Evolutionary conservation across 2,113 vertebrate species (phyloP), one percentile per base, ranked within the genome.

Genomic region (Dipodomys spectabilis): DNA sequence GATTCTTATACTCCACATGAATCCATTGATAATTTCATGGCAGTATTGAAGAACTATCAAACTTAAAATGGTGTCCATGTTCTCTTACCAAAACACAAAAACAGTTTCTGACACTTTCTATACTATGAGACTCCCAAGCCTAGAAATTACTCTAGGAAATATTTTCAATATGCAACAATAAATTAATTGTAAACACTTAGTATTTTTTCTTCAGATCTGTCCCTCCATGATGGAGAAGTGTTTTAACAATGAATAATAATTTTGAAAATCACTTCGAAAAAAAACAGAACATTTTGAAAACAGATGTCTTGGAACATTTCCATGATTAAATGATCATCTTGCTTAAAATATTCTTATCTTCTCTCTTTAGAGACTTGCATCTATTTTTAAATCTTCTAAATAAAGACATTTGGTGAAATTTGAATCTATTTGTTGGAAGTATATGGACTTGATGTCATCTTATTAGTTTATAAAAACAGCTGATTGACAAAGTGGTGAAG

Each of bases 311-410:
- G 71, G 81, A 95, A 82, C 86, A 72, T 86, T 94, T 94, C 64
- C 84, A 93, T 68, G 32, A 90, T 91, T 75, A 81, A 3, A 5
- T 86, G 75, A 75, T 85, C 35, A 71, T 88, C 64, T 80, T 18
- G 25, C 18, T 93, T 91, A 93, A 94, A 93, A 78, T 89, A 88
- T 69, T 86, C 60, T 80, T 97, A 90, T 86, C 92, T 95, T 27
- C 18, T 81, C 28, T 77, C 44, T 89, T 88, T 73, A 89, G 84
- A 93, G 53, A 84, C 32, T 75, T 73, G 6, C 45, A 79, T 82
- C 94, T 94, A 94, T 81, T 89, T 96, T 94, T 78, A 92, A 82
- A 60, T 80, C 44, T 92, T 81, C 28, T 68, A 94, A 83, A 93
- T 89, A 81, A 90, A 94, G 78, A 90, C 4, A 77, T 81, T 71